A percentile compares a stretch with the other conserved stretches of the same genome.
These are phyloP conservation scores for Uria aalge DNA, from an alignment of 2,113 vertebrate genomes.

Conservation along the genomic window DNA sequence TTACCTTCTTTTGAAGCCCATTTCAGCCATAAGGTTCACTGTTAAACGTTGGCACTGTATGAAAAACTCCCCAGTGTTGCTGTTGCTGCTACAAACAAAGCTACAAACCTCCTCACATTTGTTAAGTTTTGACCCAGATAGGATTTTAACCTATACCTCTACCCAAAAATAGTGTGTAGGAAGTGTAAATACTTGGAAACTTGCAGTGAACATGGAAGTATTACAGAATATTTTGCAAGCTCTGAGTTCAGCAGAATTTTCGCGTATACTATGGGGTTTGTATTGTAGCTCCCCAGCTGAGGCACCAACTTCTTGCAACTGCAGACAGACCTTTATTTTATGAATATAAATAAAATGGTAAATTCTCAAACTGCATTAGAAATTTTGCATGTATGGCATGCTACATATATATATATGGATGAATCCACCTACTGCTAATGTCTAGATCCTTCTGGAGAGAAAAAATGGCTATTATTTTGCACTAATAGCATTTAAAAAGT, in stretches of 20 bases:
- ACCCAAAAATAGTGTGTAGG: background rate
- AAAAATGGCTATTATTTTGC: background rate
- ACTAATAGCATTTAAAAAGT: background rate
- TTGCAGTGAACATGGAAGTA: background rate
- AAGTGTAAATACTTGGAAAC: background rate
- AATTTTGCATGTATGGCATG: background rate
- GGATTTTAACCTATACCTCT: background rate
- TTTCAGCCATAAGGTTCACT: background rate
- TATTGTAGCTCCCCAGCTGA: background rate
- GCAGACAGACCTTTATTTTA: background rate
- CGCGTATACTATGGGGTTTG: background rate
- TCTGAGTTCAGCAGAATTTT: background rate
- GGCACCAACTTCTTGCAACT: background rate
- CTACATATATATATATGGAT: background rate
- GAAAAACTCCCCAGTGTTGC: background rate
- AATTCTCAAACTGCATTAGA: background rate
- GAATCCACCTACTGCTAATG: background rate
- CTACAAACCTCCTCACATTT: background rate
- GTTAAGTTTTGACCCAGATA: background rate
- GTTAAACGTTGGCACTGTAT: background rate
- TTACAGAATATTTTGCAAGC: background rate
- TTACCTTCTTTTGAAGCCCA: background rate
- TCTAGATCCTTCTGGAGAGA: background rate
- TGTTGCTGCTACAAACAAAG: background rate
- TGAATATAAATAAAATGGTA: background rate